phyloP scores from a whole-genome alignment of 1,140 invertebrate species.

The Akabosia matsudoensis region DNA sequence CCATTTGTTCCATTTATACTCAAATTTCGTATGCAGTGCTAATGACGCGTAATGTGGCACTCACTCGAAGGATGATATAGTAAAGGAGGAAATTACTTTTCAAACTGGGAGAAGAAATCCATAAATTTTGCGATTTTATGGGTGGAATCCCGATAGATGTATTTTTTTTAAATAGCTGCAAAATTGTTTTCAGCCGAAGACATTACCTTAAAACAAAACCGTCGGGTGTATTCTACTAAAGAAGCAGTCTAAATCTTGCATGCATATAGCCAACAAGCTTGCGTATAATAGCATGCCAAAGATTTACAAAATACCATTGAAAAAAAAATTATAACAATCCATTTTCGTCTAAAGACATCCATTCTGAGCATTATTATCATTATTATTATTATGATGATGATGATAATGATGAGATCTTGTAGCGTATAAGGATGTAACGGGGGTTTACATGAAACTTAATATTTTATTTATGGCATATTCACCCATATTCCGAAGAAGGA shows the following conservation, averaged over 20 bases:
- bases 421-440: background rate
- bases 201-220: background rate
- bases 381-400: background rate
- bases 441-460: background rate
- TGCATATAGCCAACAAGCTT: too few species aligned
- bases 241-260: too few species aligned
- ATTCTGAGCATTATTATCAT: too few species aligned
- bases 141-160: background rate
- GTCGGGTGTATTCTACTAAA: background rate
- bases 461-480: background rate
- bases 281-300: too few species aligned
- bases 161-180: constrained; percentile 5
- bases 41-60: background rate
- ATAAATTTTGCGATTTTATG: constrained; percentile 10
- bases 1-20: constrained; percentile 15
- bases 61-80: background rate
- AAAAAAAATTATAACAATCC: too few species aligned
- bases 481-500: background rate
- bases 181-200: background rate
- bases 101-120: background rate
- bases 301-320: too few species aligned
- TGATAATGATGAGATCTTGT: background rate
- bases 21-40: background rate
- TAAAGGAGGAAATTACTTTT: background rate
- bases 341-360: too few species aligned